phyloP scores from a whole-genome alignment of 2,113 vertebrate species.

The Pterocles gutturalis region DNA sequence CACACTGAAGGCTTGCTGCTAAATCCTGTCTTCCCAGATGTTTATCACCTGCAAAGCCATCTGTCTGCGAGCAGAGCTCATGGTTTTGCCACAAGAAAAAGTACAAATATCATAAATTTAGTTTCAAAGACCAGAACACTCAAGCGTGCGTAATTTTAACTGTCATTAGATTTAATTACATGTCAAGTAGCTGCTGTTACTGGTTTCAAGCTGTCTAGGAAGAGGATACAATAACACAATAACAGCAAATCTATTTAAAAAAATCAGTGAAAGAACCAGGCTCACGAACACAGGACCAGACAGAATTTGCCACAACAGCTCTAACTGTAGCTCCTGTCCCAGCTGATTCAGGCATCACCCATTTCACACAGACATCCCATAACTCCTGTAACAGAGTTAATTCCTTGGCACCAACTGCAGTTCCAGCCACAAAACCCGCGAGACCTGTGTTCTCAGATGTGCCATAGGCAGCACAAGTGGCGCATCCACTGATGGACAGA shows the following conservation, averaged over 20 bases:
- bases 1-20: neutral
- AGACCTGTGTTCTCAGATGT: neutral
- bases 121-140: neutral
- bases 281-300: neutral
- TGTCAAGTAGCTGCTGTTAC: neutral
- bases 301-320: neutral
- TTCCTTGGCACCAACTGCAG: neutral
- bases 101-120: neutral
- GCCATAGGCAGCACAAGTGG: neutral
- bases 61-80: neutral
- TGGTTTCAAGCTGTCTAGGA: neutral
- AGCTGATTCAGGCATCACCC: neutral
- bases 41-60: neutral
- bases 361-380: neutral
- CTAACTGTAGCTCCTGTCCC: neutral
- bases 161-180: conserved; percentile 4
- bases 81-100: neutral
- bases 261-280: neutral
- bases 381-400: neutral
- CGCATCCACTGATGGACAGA: neutral
- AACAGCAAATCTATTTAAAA: neutral
- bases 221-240: neutral
- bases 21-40: neutral
- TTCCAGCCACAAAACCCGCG: neutral
- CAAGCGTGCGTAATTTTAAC: neutral